These are phyloP conservation scores for Monopis laevigella DNA, from an alignment of 2,888 invertebrate genomes.

Conservation along the genomic window DNA sequence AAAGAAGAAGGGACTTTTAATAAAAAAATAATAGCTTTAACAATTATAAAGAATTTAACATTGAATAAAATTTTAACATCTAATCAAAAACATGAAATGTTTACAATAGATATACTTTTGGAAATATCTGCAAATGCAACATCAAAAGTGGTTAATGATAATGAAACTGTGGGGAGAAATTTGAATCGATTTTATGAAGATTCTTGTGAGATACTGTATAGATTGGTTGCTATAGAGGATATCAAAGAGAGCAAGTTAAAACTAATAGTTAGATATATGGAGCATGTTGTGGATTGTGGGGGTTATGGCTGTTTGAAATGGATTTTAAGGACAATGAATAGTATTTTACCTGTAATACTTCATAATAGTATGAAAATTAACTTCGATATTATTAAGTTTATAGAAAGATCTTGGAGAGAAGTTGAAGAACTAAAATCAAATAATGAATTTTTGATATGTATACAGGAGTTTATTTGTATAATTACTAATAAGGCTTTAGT, in stretches of 20 bases:
- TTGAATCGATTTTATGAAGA: constrained; percentile 44
- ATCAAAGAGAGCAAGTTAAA: constrained; percentile 13
- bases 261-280: constrained; percentile 31
- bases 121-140: background rate
- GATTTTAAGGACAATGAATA: constrained; percentile 40
- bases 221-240: constrained; percentile 2
- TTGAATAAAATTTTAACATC: no score
- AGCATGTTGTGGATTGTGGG: constrained; percentile 46
- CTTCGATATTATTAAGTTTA: constrained; percentile 31
- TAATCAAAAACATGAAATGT: no score
- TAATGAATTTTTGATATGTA: constrained; percentile 44
- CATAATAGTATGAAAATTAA: background rate
- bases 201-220: constrained; percentile 35
- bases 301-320: constrained; percentile 53
- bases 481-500: constrained; percentile 37
- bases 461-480: constrained; percentile 44
- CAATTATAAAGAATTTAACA: constrained; percentile 1
- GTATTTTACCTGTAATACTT: constrained; percentile 4
- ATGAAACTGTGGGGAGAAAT: no score
- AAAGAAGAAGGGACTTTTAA: background rate
- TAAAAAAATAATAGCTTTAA: constrained; percentile 5
- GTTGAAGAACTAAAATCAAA: constrained; percentile 55
- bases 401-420: constrained; percentile 47
- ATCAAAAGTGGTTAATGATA: background rate
- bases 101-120: background rate